Evolutionary conservation across 2,113 vertebrate genomes (phyloP), one percentile per base, ranked within the genome.

Genomic region (Muntiacus reevesi): DNA sequence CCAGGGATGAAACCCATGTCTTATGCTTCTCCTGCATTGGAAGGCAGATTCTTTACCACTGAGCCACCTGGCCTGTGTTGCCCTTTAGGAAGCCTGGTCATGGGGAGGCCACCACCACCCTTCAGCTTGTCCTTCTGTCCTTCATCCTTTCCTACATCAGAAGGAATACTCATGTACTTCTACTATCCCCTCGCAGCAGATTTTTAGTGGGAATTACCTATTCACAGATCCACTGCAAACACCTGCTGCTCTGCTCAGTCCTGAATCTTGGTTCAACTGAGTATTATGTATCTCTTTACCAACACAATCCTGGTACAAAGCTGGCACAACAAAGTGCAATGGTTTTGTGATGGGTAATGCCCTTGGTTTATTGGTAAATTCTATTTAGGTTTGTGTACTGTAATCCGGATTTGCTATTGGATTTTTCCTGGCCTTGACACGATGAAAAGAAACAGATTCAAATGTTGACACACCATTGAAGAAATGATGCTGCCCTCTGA

Each of bases 371-470:
- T 43, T 27, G 36, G 14, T 28, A 54, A 83, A 79, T 83, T 88
- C 92, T 78, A 30, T 64, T 62, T 85, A 47, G 16, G 19, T 5
- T 45, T 82, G 50, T 83, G 25, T 1, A 17, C 11, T 71, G 0
- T 50, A 67, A 86, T 82, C 17, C 1, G 23, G 19, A 10, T n/a
- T 83, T 71, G 59, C 33, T 7, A 2, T 25, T 40, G 4, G 21
- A 30, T 87, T 95, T 96, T 93, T 33, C 59, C 19, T 43, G 17
- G 45, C 55, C 4, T 97, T 47, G 57, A 94, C 12, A 84, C n/a
- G 59, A 27, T 5, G n/a, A 21, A 64, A 13, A 55, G 90, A 64
- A 87, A 79, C 15, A 28, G 59, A 91, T 60, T 47, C n/a, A 83
- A 86, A 45, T 13, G 47, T 55, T 93, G 76, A 64, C 55, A 74